Evolutionary conservation across 2,888 invertebrate genomes (phyloP).

Genomic region (Plemyria rubiginata): DNA sequence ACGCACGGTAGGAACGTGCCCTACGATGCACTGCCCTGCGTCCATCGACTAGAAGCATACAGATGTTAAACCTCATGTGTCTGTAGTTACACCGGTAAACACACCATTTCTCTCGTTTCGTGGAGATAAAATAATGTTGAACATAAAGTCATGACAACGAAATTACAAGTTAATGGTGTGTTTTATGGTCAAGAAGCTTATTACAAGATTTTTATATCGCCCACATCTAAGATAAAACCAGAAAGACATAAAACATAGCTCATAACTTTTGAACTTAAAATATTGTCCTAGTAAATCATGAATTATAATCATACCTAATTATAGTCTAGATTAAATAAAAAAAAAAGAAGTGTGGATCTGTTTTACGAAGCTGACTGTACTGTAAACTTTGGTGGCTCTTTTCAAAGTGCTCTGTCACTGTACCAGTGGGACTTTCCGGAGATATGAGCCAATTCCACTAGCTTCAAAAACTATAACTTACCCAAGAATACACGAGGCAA

Average conservation of each 20-base stretch:
- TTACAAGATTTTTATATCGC: not conserved
- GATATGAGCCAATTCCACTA: conserved; percentile 16
- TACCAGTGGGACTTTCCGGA: conserved; percentile 15
- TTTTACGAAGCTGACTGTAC: conserved; percentile 11
- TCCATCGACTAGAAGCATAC: too few relatives aligned
- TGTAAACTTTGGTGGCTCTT: conserved; percentile 6
- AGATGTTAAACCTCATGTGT: too few relatives aligned
- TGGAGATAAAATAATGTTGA: not conserved
- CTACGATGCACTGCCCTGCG: too few relatives aligned
- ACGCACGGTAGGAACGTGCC: too few relatives aligned
- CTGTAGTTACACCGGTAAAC: too few relatives aligned
- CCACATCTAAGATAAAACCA: not conserved
- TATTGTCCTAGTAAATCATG: too few relatives aligned
- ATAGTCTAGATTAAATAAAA: not conserved
- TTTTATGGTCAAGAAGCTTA: not conserved
- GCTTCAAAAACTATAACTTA: conserved; percentile 3
- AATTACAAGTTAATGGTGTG: not conserved
- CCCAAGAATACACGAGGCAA: not conserved
- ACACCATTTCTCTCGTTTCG: too few relatives aligned
- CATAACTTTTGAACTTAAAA: too few relatives aligned
- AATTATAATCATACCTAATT: too few relatives aligned
- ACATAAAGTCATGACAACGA: not conserved
- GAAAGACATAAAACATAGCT: too few relatives aligned
- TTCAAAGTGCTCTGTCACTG: conserved; percentile 17
- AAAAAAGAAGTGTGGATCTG: not conserved